These are phyloP conservation scores for Poecile montanus DNA, from an alignment of 2,797 vertebrate species.

Conservation along the genomic window DNA sequence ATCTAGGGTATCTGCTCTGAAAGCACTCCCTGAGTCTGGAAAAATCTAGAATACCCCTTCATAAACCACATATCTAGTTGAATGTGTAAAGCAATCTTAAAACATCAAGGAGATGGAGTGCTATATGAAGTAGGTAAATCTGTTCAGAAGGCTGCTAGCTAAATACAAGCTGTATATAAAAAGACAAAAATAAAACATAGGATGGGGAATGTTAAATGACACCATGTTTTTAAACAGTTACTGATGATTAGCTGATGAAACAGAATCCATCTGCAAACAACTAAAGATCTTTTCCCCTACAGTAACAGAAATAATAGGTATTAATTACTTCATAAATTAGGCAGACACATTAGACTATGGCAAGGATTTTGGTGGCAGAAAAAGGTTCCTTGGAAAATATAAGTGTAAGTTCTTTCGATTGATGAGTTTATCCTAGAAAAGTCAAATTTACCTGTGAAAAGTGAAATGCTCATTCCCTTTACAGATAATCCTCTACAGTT, in stretches of 20 bases:
- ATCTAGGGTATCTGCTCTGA: not conserved
- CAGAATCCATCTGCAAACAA: not conserved
- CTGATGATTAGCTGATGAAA: not conserved
- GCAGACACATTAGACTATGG: not conserved
- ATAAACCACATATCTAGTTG: not conserved
- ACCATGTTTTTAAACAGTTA: not conserved
- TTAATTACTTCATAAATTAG: not conserved
- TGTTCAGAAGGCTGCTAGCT: not conserved
- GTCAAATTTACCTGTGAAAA: not conserved
- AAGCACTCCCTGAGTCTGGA: not conserved
- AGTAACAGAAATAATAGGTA: not conserved
- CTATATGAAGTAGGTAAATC: not conserved
- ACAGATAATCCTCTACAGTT: not conserved
- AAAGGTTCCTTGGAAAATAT: accelerated
- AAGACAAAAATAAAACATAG: not conserved
- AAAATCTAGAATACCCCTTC: not conserved
- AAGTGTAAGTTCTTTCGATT: not conserved
- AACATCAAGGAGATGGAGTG: not conserved
- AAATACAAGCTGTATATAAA: not conserved
- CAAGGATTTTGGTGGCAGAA: not conserved
- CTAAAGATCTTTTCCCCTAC: not conserved
- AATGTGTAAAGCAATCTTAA: not conserved
- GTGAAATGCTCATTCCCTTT: not conserved
- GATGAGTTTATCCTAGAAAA: not conserved
- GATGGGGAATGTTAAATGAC: not conserved